Evolutionary conservation across 2,888 invertebrate genomes (phyloP).

Genomic region (Anthophora plumipes): DNA sequence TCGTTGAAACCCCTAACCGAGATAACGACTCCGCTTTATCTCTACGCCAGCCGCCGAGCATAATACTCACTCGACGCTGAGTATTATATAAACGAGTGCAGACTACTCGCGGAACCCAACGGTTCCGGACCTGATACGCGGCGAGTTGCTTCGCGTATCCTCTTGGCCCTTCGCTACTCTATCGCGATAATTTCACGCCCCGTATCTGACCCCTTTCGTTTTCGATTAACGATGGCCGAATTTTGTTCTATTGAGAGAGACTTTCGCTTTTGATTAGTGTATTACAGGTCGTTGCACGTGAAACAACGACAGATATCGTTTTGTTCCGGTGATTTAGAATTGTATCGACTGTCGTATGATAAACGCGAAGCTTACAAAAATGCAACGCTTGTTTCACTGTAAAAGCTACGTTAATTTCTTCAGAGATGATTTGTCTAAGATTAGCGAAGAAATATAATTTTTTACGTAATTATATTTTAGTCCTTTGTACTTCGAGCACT

Average conservation of each 20-base stretch:
- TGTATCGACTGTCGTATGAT: no score
- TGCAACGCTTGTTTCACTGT: no score
- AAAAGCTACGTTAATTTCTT: no score
- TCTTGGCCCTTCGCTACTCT: neutral
- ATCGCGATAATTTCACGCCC: conserved; percentile 37
- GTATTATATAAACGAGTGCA: conserved; percentile 63
- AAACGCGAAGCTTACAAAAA: no score
- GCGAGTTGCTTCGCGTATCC: conserved; percentile 23
- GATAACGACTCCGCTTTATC: conserved; percentile 76
- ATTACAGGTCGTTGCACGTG: no score
- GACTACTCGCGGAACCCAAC: conserved; percentile 43
- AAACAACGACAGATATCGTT: no score
- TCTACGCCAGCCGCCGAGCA: conserved; percentile 68
- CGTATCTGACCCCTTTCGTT: conserved; percentile 28
- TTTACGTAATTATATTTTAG: no score
- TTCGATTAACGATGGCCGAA: conserved; percentile 6
- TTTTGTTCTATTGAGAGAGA: neutral
- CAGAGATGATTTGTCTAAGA: no score
- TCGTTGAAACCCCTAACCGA: conserved; percentile 70
- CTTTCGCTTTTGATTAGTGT: no score
- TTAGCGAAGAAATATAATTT: no score
- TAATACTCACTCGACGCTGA: conserved; percentile 65
- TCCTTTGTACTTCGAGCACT: no score
- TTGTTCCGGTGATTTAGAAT: no score
- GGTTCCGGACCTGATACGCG: conserved; percentile 48